phyloP scores from a whole-genome alignment of 2,113 vertebrate species.

The Pholis gunnellus region DNA sequence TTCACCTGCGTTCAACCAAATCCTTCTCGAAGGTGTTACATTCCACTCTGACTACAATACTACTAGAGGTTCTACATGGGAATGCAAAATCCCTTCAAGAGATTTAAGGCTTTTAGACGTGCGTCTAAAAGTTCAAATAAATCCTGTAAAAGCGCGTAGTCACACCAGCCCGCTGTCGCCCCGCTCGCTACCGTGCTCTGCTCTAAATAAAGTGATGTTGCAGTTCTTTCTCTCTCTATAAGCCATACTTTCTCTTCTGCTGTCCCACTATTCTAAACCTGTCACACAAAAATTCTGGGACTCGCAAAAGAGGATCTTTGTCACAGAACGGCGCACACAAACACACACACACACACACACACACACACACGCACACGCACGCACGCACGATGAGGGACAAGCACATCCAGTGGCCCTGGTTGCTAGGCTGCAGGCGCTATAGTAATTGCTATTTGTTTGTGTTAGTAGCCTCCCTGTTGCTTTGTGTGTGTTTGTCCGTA shows the following conservation, averaged over 20 bases:
- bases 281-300: slow-evolving; percentile 60
- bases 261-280: slow-evolving; percentile 53
- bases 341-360: slow-evolving; percentile 29
- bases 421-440: slow-evolving; percentile 70
- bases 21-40: no score
- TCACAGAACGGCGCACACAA: slow-evolving; percentile 42
- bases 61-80: background rate
- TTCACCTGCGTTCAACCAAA: no score
- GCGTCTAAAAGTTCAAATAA: background rate
- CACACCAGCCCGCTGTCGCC: background rate
- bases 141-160: background rate
- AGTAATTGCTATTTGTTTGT: slow-evolving; percentile 71
- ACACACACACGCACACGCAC: slow-evolving; percentile 42
- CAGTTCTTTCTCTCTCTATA: background rate
- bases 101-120: background rate
- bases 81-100: background rate
- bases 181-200: background rate
- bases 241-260: slow-evolving; percentile 30
- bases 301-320: slow-evolving; percentile 52
- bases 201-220: slow-evolving; percentile 19
- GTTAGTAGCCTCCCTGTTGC: slow-evolving; percentile 65
- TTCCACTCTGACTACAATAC: no score
- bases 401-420: slow-evolving; percentile 68
- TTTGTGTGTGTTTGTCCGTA: slow-evolving; percentile 51
- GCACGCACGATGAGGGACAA: slow-evolving; percentile 58